These are phyloP conservation scores for Goniozus legneri DNA, from an alignment of 1,140 invertebrate species.

Conservation along the genomic window DNA sequence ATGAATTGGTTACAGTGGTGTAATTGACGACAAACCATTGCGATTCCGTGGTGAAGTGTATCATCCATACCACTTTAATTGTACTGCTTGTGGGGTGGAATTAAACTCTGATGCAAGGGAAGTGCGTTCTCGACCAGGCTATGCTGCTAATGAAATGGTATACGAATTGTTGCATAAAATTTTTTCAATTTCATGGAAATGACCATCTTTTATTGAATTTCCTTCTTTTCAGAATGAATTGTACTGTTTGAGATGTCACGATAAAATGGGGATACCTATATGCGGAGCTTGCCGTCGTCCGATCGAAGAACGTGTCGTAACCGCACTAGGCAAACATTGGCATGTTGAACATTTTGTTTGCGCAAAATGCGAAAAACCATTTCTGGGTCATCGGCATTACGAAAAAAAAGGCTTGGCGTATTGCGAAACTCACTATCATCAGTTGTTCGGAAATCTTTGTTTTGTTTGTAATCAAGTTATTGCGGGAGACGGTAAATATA, in stretches of 20 bases:
- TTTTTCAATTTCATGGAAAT: slow-evolving; percentile 1
- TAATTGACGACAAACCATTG: slow-evolving; percentile 95
- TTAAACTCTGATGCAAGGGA: slow-evolving; percentile 90
- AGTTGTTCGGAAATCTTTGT: slow-evolving; percentile 97
- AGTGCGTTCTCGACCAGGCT: slow-evolving; percentile 85
- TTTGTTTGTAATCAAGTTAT: slow-evolving; percentile 99
- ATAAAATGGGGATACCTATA: slow-evolving; percentile 98
- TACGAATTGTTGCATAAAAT: slow-evolving; percentile 18
- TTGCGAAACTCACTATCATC: slow-evolving; percentile 99
- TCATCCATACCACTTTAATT: slow-evolving; percentile 99
- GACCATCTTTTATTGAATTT: background rate
- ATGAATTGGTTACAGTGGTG: slow-evolving; percentile 63
- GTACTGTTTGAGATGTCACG: slow-evolving; percentile 96
- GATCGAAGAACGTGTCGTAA: slow-evolving; percentile 95
- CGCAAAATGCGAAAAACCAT: slow-evolving; percentile 99
- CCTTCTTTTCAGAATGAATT: slow-evolving; percentile 74
- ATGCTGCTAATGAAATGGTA: slow-evolving; percentile 86
- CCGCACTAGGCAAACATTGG: slow-evolving; percentile 98
- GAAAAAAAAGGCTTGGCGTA: slow-evolving; percentile 98
- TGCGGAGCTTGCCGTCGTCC: slow-evolving; percentile 96
- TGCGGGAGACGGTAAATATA: slow-evolving; percentile 84
- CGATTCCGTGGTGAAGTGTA: slow-evolving; percentile 96
- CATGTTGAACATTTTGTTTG: slow-evolving; percentile 99
- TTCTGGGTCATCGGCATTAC: slow-evolving; percentile 97
- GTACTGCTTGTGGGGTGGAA: slow-evolving; percentile 83